These are phyloP conservation scores for Sylvietta virens DNA, from an alignment of 2,113 vertebrate species.

Conservation along the genomic window DNA sequence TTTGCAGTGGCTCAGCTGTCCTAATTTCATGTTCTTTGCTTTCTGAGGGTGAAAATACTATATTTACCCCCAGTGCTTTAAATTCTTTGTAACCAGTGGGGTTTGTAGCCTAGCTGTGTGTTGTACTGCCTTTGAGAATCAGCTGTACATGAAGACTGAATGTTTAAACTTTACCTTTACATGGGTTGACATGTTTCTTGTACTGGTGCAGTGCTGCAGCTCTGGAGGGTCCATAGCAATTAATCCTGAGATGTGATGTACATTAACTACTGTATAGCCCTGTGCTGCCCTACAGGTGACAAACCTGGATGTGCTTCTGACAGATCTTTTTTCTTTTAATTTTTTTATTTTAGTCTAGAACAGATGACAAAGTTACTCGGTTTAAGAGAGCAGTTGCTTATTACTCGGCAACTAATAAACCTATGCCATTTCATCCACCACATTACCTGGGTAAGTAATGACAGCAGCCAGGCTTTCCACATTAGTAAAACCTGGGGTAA, in stretches of 20 bases:
- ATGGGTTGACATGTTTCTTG: not conserved
- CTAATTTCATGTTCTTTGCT: not conserved
- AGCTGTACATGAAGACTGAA: not conserved
- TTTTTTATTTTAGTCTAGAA: constrained; percentile 83
- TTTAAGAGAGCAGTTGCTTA: constrained; percentile 95
- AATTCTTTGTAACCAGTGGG: not conserved
- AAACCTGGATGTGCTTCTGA: constrained; percentile 24
- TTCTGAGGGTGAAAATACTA: not conserved
- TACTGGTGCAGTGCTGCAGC: not conserved
- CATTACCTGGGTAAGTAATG: constrained; percentile 80
- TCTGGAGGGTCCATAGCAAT: not conserved
- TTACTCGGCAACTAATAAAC: constrained; percentile 88
- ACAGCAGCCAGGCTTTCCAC: not conserved
- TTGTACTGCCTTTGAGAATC: not conserved
- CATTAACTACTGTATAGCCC: not conserved
- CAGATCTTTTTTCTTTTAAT: not conserved
- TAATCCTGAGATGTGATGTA: not conserved
- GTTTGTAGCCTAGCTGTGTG: not conserved
- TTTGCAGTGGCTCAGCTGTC: not conserved
- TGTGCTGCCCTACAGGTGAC: not conserved
- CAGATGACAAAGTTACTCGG: constrained; percentile 90
- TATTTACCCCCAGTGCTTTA: not conserved
- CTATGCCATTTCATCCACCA: constrained; percentile 79
- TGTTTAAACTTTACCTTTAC: not conserved
- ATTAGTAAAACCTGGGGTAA: not conserved